A percentile compares a stretch with the other conserved stretches of the same genome.
Evolutionary conservation across 1,140 invertebrate species (phyloP).

Genomic region (Stegodyphus mimosarum): DNA sequence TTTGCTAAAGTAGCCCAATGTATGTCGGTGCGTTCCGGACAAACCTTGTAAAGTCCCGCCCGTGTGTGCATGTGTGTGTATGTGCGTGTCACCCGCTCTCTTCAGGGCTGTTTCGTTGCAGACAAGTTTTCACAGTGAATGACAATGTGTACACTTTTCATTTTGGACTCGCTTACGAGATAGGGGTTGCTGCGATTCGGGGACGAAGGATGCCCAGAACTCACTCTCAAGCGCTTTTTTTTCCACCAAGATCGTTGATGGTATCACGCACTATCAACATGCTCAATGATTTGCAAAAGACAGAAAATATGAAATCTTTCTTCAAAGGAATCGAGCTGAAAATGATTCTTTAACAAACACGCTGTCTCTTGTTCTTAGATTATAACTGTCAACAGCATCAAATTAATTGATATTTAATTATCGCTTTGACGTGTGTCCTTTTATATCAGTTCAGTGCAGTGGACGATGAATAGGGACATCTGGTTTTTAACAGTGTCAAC

Average conservation of each 20-base stretch:
- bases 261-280: too few relatives aligned
- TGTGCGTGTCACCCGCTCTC: constrained; percentile 1
- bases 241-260: not conserved
- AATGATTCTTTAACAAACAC: too few relatives aligned
- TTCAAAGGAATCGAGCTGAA: too few relatives aligned
- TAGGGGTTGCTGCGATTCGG: constrained; percentile 21
- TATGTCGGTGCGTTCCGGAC: not conserved
- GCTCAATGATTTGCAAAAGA: too few relatives aligned
- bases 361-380: too few relatives aligned
- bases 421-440: too few relatives aligned
- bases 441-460: too few relatives aligned
- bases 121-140: constrained; percentile 59
- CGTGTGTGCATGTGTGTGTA: not conserved
- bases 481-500: too few relatives aligned
- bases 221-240: constrained; percentile 8
- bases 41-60: constrained; percentile 45
- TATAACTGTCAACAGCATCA: too few relatives aligned
- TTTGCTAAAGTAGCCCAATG: constrained; percentile 5
- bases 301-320: too few relatives aligned
- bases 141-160: constrained; percentile 55
- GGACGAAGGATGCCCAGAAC: not conserved
- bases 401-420: too few relatives aligned
- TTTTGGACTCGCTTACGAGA: constrained; percentile 15
- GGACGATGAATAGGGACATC: too few relatives aligned
- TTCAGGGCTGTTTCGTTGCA: not conserved